A percentile compares a stretch with the other conserved stretches of the same genome.
Evolutionary conservation across 2,113 vertebrate species (phyloP).

Genomic region (Damaliscus lunatus): DNA sequence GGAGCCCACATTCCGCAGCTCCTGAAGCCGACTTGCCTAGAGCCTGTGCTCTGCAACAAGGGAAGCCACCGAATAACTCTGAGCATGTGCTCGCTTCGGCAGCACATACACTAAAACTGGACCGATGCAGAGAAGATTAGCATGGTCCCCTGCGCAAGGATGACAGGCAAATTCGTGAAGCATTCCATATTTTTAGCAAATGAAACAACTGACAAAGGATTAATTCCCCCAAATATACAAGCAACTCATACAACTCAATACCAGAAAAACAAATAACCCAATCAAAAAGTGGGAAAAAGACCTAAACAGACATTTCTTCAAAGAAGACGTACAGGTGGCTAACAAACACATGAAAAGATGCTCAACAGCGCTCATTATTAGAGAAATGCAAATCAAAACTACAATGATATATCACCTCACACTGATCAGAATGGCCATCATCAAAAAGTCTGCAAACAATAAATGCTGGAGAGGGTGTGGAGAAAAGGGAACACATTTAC

Average conservation of each 20-base stretch:
- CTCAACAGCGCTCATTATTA: neutral
- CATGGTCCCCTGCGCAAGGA: neutral
- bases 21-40: neutral
- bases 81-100: rapidly evolving
- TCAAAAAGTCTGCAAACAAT: neutral
- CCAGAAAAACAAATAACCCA: neutral
- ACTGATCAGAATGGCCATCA: neutral
- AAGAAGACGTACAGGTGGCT: neutral
- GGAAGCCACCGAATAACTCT: neutral
- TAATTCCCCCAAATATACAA: neutral
- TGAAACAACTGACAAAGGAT: neutral
- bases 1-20: neutral
- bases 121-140: neutral
- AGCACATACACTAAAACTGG: neutral
- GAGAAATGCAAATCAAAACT: neutral
- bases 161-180: neutral
- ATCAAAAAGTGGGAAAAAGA: neutral
- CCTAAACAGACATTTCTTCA: neutral
- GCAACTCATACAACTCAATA: neutral
- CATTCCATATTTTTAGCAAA: neutral
- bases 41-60: neutral
- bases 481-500: neutral
- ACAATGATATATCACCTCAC: neutral
- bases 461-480: neutral
- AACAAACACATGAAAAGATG: neutral